Percentiles rank a stretch among this genome's conserved stretches.
These are phyloP conservation scores for Blastobasis lacticolella DNA, from an alignment of 2,888 invertebrate genomes.

Conservation along the genomic window DNA sequence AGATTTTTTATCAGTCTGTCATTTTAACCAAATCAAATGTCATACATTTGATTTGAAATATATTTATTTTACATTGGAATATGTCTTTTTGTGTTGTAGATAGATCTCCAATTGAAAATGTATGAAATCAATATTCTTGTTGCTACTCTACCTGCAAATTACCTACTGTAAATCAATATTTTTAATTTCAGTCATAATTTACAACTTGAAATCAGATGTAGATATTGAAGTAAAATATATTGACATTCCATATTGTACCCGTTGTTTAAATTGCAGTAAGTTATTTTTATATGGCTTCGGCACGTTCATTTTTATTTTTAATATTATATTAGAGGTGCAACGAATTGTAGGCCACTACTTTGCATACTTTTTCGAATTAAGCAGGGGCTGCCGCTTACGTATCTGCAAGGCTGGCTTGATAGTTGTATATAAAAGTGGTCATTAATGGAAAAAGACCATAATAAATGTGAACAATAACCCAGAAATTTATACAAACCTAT, in stretches of 20 bases:
- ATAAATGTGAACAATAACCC: too few species aligned
- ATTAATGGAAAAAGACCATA: too few species aligned
- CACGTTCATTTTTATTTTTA: too few species aligned
- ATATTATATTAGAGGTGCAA: too few species aligned
- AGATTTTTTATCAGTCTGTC: conserved; percentile 72
- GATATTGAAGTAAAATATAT: conserved; percentile 71
- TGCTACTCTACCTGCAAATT: conserved; percentile 11
- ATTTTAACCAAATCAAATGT: conserved; percentile 69
- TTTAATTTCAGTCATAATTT: conserved; percentile 62
- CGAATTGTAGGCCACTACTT: too few species aligned
- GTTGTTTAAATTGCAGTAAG: conserved; percentile 59
- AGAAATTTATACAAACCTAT: too few species aligned
- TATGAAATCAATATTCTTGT: too few species aligned
- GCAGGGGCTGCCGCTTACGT: too few species aligned
- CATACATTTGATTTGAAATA: conserved; percentile 74
- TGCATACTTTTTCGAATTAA: too few species aligned
- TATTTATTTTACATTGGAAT: conserved; percentile 72
- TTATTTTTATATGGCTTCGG: not conserved
- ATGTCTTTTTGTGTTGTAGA: conserved; percentile 72
- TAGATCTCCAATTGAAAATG: conserved; percentile 54
- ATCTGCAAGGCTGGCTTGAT: too few species aligned
- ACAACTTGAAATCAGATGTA: conserved; percentile 63
- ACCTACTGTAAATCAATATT: conserved; percentile 63
- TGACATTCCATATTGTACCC: conserved; percentile 70
- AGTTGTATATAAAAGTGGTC: too few species aligned